Evolutionary conservation across 1,140 invertebrate genomes (phyloP).

Genomic region (Drosophila subpulchrella): DNA sequence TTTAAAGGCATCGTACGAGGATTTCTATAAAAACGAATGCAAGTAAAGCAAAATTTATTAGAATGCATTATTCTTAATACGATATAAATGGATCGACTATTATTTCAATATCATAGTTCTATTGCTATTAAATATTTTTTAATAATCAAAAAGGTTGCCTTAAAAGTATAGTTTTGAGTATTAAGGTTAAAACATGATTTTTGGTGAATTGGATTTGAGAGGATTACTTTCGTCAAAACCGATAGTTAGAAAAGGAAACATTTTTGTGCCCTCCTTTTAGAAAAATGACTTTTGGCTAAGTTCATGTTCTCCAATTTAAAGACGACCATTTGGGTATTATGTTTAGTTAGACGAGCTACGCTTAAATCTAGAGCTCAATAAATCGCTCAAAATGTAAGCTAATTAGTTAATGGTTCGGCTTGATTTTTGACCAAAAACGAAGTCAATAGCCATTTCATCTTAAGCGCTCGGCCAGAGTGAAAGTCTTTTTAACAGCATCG

Average conservation of each 20-base stretch:
- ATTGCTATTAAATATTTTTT: too few relatives aligned
- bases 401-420: constrained; percentile 74
- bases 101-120: too few relatives aligned
- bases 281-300: too few relatives aligned
- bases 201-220: neutral
- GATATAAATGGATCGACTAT: too few relatives aligned
- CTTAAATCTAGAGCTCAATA: constrained; percentile 50
- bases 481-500: constrained; percentile 61
- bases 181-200: neutral
- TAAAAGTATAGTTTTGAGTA: neutral
- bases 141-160: too few relatives aligned
- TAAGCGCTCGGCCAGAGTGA: constrained; percentile 61
- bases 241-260: neutral
- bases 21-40: too few relatives aligned
- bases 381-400: constrained; percentile 63
- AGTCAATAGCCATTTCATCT: constrained; percentile 77
- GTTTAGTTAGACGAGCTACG: constrained; percentile 27
- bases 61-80: too few relatives aligned
- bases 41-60: too few relatives aligned
- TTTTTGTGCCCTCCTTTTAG: neutral
- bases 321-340: constrained; percentile 5
- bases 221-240: neutral
- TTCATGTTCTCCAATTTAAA: constrained; percentile 10
- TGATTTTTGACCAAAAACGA: constrained; percentile 68
- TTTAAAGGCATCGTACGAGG: too few relatives aligned